phyloP scores from a whole-genome alignment of 2,888 invertebrate species.

The Oscheius sp. region DNA sequence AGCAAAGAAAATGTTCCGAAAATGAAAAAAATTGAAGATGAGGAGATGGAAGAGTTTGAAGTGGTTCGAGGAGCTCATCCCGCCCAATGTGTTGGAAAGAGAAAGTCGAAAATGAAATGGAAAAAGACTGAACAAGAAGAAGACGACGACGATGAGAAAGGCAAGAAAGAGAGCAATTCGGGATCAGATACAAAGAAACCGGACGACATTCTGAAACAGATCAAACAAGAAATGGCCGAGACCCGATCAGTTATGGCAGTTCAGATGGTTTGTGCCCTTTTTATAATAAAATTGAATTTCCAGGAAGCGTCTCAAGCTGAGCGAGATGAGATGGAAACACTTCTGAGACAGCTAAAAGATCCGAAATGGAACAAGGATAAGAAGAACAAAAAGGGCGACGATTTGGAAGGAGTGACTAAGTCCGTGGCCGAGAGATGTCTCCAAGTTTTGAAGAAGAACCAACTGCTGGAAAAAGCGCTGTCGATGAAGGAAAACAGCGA shows the following conservation, averaged over 20 bases:
- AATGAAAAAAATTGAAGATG: not conserved
- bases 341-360: not conserved
- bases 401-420: not conserved
- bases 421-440: not conserved
- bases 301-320: not conserved
- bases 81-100: not conserved
- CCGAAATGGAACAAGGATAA: too few relatives aligned
- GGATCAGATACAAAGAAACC: too few relatives aligned
- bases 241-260: not conserved
- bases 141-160: not conserved
- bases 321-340: not conserved
- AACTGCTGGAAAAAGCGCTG: not conserved
- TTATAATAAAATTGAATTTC: too few relatives aligned
- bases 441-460: slow-evolving; percentile 15
- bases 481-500: not conserved
- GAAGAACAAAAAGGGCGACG: not conserved
- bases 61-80: slow-evolving; percentile 1
- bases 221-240: not conserved
- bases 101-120: slow-evolving; percentile 1
- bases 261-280: too few relatives aligned
- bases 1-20: slow-evolving; percentile 13
- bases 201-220: not conserved
- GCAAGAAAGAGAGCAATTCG: not conserved
- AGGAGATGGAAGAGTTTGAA: slow-evolving; percentile 18
- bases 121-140: not conserved